A percentile compares a stretch with the other conserved stretches of the same genome.
These are phyloP conservation scores for Eidolon helvum DNA, from an alignment of 2,113 vertebrate genomes.

Conservation along the genomic window DNA sequence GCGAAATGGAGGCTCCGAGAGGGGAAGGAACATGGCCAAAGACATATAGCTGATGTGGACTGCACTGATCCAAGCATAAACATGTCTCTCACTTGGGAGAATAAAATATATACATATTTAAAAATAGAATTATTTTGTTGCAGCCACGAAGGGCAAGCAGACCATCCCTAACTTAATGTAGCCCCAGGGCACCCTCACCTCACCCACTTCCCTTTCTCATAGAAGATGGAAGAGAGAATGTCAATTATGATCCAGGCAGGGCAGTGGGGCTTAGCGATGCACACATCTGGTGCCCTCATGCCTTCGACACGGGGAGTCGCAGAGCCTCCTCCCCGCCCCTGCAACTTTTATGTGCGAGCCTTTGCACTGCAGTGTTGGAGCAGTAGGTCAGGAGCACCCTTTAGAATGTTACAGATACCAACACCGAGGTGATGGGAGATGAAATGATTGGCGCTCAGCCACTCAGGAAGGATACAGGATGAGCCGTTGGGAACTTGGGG, in stretches of 20 bases:
- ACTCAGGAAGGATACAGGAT: rapidly evolving
- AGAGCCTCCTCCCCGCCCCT: rapidly evolving
- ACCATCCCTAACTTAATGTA: not conserved
- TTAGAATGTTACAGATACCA: not conserved
- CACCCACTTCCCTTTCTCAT: no score
- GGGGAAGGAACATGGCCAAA: no score
- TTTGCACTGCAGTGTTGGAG: not conserved
- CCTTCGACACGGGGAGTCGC: not conserved
- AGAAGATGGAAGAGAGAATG: not conserved
- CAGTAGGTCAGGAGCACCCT: no score
- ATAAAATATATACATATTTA: not conserved
- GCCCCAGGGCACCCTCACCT: not conserved
- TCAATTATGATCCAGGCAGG: rapidly evolving
- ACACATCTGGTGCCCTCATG: rapidly evolving
- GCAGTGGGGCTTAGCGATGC: not conserved
- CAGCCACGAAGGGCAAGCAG: not conserved
- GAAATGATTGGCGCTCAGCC: rapidly evolving
- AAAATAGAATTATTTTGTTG: not conserved
- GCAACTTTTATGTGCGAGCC: not conserved
- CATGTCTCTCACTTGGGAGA: not conserved
- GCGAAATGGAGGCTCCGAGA: not conserved
- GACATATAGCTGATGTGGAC: not conserved
- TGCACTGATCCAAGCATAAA: rapidly evolving
- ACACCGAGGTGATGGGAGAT: not conserved
- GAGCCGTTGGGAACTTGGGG: not conserved